Evolutionary conservation across 2,113 vertebrate genomes (phyloP), one percentile per base, ranked within the genome.

Genomic region (Gymnogyps californianus): DNA sequence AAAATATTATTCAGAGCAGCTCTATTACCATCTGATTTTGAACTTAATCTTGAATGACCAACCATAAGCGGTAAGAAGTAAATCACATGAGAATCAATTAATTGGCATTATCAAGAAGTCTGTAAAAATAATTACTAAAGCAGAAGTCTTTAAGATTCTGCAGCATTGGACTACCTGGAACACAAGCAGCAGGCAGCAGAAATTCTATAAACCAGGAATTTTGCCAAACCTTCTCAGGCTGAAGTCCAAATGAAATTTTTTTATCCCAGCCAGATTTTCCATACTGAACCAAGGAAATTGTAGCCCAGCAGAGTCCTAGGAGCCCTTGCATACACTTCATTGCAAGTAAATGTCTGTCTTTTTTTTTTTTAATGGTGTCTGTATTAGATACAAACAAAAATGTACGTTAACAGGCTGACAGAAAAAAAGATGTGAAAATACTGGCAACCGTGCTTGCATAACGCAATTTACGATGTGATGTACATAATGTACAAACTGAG

Each of bases 121-220:
- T 91, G 75, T 94, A 91, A 95, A 95, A 94, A 90, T 91, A 87
- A 95, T 95, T 95, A 62, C 74, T 85, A 80, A 88, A 90, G 52
- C 69, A 95, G 72, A 82, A 94, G 26, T 67, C 69, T 79, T 64
- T 52, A 82, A 49, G 77, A 61, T 76, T 90, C 40, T 89, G 74
- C 83, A 77, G 84, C 21, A 58, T 65, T 91, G 66, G 49, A 18
- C 22, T 95, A 89, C 77, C 93, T 95, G 91, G 70, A 94, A 89
- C 52, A 62, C 66, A 92, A 93, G 87, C 34, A 94, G n/a, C 75
- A 54, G 62, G 84, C 78, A 91, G 74, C 40, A 97, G 91, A 90
- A 96, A 93, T 93, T 94, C 70, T 85, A 46, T 95, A 89, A 91
- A 62, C 83, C 70, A 96, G 89, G 96, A 97, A 74, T 85, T 96